Conservation (phyloP, 53 echinoderm and acorn worm species). For the Zoroaster sp. region DNA sequence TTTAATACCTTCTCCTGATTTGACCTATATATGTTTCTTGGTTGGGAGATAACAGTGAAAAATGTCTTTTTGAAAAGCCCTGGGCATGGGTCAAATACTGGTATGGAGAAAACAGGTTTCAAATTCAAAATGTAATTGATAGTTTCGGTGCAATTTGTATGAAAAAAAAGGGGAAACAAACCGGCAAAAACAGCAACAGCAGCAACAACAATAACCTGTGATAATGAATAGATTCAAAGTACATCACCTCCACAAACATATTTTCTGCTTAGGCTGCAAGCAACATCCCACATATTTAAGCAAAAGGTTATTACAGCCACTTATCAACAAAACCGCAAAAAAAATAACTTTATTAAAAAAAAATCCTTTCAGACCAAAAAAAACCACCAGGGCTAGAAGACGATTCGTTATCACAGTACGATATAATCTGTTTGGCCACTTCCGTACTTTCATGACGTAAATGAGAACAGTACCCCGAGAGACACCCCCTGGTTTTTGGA, state of each 20-base stretch:
- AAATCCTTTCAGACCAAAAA: neutral
- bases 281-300: neutral
- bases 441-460: conserved; percentile 28
- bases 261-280: neutral
- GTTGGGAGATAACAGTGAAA: neutral
- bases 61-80: neutral
- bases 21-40: too few species aligned
- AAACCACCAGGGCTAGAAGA: neutral
- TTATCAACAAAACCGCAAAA: neutral
- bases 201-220: neutral
- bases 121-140: neutral
- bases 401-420: conserved; percentile 35
- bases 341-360: neutral
- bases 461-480: neutral
- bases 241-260: neutral
- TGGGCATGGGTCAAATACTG: neutral
- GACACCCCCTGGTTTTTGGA: neutral
- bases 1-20: too few species aligned
- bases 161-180: neutral
- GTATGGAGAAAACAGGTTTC: neutral
- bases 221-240: neutral
- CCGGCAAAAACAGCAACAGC: neutral
- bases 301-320: neutral
- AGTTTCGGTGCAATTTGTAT: neutral
- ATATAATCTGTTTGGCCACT: conserved; percentile 35